Percentiles rank a stretch among this genome's conserved stretches.
Evolutionary conservation across 2,888 invertebrate species (phyloP).

Genomic region (Craniophora ligustri): DNA sequence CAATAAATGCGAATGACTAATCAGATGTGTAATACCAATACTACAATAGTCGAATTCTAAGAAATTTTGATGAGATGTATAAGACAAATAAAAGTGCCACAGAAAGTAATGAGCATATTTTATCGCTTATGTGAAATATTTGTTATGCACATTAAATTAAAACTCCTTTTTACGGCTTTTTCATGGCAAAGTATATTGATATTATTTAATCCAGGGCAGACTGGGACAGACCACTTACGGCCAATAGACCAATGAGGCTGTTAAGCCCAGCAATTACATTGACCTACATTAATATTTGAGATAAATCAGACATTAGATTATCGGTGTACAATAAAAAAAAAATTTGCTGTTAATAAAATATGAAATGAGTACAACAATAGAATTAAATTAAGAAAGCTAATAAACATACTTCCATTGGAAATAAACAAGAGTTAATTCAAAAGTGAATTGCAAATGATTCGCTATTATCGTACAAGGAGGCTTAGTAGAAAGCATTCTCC

Average conservation of each 20-base stretch:
- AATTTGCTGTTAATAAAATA: too few species aligned
- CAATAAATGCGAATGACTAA: conserved; percentile 59
- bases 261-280: too few species aligned
- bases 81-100: conserved; percentile 10
- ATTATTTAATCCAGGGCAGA: too few species aligned
- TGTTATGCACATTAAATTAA: too few species aligned
- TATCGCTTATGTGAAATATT: conserved; percentile 4
- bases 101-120: conserved; percentile 13
- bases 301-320: background rate
- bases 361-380: background rate
- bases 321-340: too few species aligned
- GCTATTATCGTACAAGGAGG: conserved; percentile 35
- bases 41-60: conserved; percentile 50
- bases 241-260: too few species aligned
- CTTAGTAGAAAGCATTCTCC: conserved; percentile 16
- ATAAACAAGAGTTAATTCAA: conserved; percentile 1
- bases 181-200: too few species aligned
- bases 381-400: conserved; percentile 8
- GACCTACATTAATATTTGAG: too few species aligned
- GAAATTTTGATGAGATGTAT: conserved; percentile 36
- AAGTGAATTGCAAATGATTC: conserved; percentile 6
- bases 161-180: too few species aligned
- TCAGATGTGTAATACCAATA: conserved; percentile 55
- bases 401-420: background rate
- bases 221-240: too few species aligned